Evolutionary conservation across 2,797 vertebrate genomes (phyloP), one percentile per base, ranked within the genome.

Genomic region (Trichosurus vulpecula): DNA sequence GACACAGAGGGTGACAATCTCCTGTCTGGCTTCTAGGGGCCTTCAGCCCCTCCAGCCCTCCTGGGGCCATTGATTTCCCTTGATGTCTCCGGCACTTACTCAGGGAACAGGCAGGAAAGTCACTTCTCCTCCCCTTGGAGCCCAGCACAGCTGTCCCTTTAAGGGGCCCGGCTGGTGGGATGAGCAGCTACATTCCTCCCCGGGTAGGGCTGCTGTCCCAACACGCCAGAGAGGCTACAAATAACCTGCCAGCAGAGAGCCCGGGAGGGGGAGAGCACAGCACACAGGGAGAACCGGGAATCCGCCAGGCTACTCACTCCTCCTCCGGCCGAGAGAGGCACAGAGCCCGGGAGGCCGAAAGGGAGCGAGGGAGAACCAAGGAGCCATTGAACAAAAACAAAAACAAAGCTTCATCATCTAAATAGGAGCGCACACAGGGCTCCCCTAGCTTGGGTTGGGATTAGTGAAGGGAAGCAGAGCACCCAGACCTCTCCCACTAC

Each of bases 111-210:
- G 95, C 91, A 95, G 97, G 90, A 96, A 93, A 93, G 96, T 95
- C 94, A 47, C 93, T 91, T 94, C 97, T 22, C 89, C 91, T 96
- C 95, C 61, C 92, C 97, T 97, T 93, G 97, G 96, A 97, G 97
- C 97, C 95, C 66, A 98, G 95, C 96, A 98, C 55, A 97, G 97
- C 98, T 98, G 98, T 98, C 97, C 98, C 98, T 99, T 99, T 99
- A 99, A 99, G 98, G 98, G 98, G 98, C 98, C 98, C 98, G 98
- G 96, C 93, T 98, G 96, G 97, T 98, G 98, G 98, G 98, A 98
- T 98, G 98, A 98, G 99, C 99, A 99, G 98, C 98, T 98, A 98
- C 99, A 99, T 99, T 99, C 99, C 99, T 99, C 98, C 97, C 98
- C 96, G 98, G 98, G 95, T 98, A 98, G 98, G 98, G 99, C 99